phyloP scores from a whole-genome alignment of 1,140 invertebrate genomes.

The Homarus americanus region DNA sequence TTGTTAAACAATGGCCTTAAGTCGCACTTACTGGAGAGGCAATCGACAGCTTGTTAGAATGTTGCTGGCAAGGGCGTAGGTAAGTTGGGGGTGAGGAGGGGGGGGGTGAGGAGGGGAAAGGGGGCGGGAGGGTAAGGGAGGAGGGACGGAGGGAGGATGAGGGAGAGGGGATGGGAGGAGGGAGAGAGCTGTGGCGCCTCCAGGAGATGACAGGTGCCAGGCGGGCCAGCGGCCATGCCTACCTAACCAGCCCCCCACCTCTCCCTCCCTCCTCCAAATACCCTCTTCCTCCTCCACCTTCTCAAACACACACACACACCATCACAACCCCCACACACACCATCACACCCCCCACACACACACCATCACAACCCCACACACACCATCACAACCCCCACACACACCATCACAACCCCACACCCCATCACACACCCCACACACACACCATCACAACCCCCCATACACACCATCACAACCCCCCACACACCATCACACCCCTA shows the following conservation, averaged over 20 bases:
- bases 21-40: too few species aligned
- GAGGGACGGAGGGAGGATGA: background rate
- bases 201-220: background rate
- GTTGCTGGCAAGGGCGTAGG: too few species aligned
- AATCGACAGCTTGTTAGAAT: too few species aligned
- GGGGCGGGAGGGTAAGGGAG: background rate
- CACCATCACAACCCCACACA: background rate
- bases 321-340: background rate
- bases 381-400: background rate
- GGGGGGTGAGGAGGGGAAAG: too few species aligned
- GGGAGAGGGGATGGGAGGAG: background rate
- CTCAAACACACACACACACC: background rate
- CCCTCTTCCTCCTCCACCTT: background rate
- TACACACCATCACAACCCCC: background rate
- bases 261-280: background rate
- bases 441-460: background rate
- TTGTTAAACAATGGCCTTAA: too few species aligned
- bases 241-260: background rate
- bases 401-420: background rate
- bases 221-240: background rate
- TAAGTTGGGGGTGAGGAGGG: too few species aligned
- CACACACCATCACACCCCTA: background rate
- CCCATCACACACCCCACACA: background rate
- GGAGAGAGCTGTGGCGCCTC: background rate
- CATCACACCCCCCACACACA: background rate